Base-by-base conservation (phyloP, 2,797 vertebrate genomes). In the Sparidentex hasta region DNA sequence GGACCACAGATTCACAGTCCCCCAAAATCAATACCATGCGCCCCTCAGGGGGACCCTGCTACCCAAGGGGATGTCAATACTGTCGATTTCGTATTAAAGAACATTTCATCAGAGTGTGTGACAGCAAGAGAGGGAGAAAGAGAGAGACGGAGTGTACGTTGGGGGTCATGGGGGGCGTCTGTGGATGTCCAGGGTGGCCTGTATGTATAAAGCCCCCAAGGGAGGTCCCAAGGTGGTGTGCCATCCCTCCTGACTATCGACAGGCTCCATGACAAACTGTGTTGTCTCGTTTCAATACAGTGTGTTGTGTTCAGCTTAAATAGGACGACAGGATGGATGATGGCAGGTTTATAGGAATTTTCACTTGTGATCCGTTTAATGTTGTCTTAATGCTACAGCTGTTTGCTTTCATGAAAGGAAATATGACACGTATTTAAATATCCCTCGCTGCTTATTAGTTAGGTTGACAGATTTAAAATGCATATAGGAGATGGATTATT, bases 51-150 rank as follows among this genome's bases (percentile, higher is more conserved):
- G 83, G 76, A 85, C 86, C 68, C 82, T 74, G 78, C 78, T 82
- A 84, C 86, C 91, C 88, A 69, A 58, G 84, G 93, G 90, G 92
- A 92, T 93, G 88, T 95, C 95, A 90, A 95, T 95, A 95, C 92
- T 93, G 95, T 95, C 91, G 87, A 95, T 95, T 94, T 89, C 89
- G 91, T 94, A 95, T 96, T 95, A 96, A 95, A 95, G 92, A 95
- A 93, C 94, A 92, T 92, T 96, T 92, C 90, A 90, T 95, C 94
- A 95, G 85, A 64, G 17, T 59, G 73, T 85, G 90, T 90, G 91
- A 90, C 90, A 92, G 86, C 77, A 74, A 82, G 18, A 85, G 69
- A 58, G 59, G 65, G 78, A 86, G 79, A 82, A 71, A 81, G 43
- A 82, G 66, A 74, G 81, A 82, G 84, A 55, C 41, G 17, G 38